A percentile compares a stretch with the other conserved stretches of the same genome.
These are phyloP conservation scores for Kuschelorhynchus macadamiae DNA, from an alignment of 2,888 invertebrate species.

Conservation along the genomic window DNA sequence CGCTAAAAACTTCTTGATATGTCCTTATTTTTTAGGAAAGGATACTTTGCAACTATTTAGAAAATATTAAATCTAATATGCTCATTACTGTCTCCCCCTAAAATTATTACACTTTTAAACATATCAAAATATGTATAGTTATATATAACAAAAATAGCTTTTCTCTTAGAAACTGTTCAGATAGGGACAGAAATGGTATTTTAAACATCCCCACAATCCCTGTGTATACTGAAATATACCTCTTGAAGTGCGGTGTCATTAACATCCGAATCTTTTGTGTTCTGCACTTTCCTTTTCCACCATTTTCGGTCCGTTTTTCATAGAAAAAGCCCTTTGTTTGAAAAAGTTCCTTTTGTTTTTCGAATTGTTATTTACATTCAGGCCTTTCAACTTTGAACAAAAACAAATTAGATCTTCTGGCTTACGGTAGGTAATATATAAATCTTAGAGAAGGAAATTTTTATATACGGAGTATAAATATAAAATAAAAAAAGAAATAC, in stretches of 20 bases:
- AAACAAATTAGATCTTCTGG: slow-evolving; percentile 8
- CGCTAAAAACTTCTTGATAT: too few species aligned
- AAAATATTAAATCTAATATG: too few species aligned
- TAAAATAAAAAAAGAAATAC: too few species aligned
- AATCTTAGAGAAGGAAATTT: too few species aligned
- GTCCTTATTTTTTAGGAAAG: too few species aligned
- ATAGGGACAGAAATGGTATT: slow-evolving; percentile 2
- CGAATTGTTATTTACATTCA: slow-evolving; percentile 5
- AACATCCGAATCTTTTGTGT: slow-evolving; percentile 19
- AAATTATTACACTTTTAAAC: too few species aligned
- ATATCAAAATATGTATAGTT: too few species aligned
- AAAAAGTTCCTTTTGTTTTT: slow-evolving; percentile 11
- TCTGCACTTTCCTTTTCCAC: slow-evolving; percentile 10
- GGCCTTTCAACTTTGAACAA: not conserved
- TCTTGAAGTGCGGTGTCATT: slow-evolving; percentile 1
- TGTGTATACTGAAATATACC: not conserved
- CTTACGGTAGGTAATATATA: too few species aligned
- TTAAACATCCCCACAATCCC: slow-evolving; percentile 2
- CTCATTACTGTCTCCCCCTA: too few species aligned
- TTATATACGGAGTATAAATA: too few species aligned
- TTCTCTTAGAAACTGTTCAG: not conserved
- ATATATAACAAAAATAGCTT: slow-evolving; percentile 10
- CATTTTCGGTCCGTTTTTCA: not conserved
- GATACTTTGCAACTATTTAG: too few species aligned
- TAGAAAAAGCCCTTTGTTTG: slow-evolving; percentile 2